Conservation (phyloP, 2,888 invertebrate species). For the Agrilus cyanescens region DNA sequence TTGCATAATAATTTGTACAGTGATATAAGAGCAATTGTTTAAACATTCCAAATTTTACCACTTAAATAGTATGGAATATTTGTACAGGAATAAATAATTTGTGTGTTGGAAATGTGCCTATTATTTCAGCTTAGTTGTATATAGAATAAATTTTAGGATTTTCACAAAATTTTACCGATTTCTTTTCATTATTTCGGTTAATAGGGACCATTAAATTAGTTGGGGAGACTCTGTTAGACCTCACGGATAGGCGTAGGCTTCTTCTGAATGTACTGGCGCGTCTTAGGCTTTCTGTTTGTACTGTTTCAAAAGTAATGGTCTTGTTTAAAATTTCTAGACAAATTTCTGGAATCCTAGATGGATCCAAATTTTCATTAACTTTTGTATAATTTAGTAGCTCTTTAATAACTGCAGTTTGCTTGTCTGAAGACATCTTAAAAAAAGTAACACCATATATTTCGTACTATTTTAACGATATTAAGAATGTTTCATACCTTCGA, state of each 20-base stretch:
- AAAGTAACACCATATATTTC: too few relatives aligned
- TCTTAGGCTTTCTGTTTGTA: slow-evolving; percentile 19
- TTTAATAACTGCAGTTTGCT: slow-evolving; percentile 25
- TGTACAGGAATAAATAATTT: too few relatives aligned
- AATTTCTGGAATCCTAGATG: slow-evolving; percentile 25
- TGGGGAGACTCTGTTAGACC: slow-evolving; percentile 17
- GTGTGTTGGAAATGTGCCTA: too few relatives aligned
- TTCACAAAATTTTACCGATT: slow-evolving; percentile 27
- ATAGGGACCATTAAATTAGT: slow-evolving; percentile 3
- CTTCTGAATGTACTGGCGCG: slow-evolving; percentile 24
- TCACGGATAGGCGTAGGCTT: slow-evolving; percentile 23
- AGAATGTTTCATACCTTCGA: slow-evolving; percentile 19
- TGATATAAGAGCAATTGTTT: too few relatives aligned
- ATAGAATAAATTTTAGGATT: slow-evolving; percentile 24
- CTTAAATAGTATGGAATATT: too few relatives aligned
- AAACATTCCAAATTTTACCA: too few relatives aligned
- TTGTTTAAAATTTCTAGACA: slow-evolving; percentile 22
- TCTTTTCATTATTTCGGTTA: slow-evolving; percentile 9
- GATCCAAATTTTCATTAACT: slow-evolving; percentile 20
- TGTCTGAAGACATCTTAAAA: slow-evolving; percentile 23
- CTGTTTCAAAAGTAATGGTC: slow-evolving; percentile 17
- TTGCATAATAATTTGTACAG: too few relatives aligned
- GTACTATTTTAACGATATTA: slow-evolving; percentile 5
- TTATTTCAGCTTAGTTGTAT: slow-evolving; percentile 1
- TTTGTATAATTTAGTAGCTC: slow-evolving; percentile 25